Base-by-base conservation (phyloP, 2,888 invertebrate genomes). In the Xanthia icteritia region DNA sequence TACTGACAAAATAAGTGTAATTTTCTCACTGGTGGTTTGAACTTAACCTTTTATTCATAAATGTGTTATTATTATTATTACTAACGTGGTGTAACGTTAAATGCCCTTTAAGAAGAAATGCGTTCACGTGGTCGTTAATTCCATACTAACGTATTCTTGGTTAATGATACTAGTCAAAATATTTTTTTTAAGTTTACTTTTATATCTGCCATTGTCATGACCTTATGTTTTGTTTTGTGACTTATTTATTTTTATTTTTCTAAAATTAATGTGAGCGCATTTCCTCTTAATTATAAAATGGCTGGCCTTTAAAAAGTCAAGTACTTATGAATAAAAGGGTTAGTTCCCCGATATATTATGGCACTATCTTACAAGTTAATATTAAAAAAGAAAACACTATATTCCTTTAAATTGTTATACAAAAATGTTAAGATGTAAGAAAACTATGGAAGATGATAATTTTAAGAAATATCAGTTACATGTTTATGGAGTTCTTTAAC, bases 291-390 rank as follows among this genome's bases (percentile, higher is more conserved):
- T n/a, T 60, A 36, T 31, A 67, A 67, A 67, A 68, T 11, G 17
- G 5, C 20, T 20, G 20, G 54, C 17, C 5, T 23, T 58, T 75
- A 27, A 27, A 27, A 75, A 27, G 1, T 63, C 23, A 48, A 60
- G 17, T 63, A n/a, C 13, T 45, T 39, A 58, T n/a, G 3, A 64
- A 64, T 48, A 79, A 67, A 81, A 79, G n/a, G 31, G 5, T 17
- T n/a, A 27, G 9, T 36, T 71, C 51, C 39, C 42, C 39, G 73
- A 73, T 65, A 71, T 45, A 74, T 79, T 83, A 85, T 83, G 88
- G 88, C 86, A 86, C 86, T 86, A 86, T 54, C 36, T 86, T 73
- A 75, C 48, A 70, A 74, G 70, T 83, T 70, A 36, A 77, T 42
- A 58, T 60, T 54, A 48, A 75, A 75, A 71, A 77, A 70, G 58